Conservation (phyloP, 2,797 vertebrate genomes). For the Buphagus erythrorhynchus region DNA sequence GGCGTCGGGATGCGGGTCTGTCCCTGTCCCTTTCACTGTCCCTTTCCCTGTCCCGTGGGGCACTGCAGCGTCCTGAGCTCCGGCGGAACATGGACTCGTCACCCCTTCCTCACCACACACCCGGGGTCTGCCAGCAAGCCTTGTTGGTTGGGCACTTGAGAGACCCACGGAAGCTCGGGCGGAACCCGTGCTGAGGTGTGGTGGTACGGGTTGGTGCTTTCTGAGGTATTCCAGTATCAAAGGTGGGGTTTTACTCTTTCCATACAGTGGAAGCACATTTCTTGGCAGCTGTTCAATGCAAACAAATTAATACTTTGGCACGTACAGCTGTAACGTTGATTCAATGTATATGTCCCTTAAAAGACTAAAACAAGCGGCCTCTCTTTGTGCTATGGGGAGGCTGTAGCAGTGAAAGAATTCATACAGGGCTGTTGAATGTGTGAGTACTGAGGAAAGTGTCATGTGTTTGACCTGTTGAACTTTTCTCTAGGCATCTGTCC, state of each 20-base stretch:
- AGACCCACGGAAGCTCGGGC: fast-evolving
- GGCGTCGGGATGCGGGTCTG: fast-evolving
- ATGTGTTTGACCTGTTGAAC: background rate
- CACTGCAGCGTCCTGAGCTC: fast-evolving
- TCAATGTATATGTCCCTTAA: background rate
- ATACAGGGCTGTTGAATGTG: background rate
- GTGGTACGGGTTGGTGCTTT: background rate
- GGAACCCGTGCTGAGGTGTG: fast-evolving
- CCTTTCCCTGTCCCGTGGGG: too few species aligned
- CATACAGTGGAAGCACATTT: background rate
- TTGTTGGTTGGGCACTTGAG: fast-evolving
- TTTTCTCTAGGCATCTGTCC: background rate
- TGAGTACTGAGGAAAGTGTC: background rate
- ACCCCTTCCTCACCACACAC: fast-evolving
- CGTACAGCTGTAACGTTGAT: background rate
- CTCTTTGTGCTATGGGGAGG: background rate
- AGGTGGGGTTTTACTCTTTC: background rate
- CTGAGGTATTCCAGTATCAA: background rate
- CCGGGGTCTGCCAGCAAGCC: fast-evolving
- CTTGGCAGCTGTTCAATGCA: background rate
- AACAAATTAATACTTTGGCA: background rate
- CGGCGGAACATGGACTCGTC: fast-evolving
- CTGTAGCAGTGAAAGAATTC: background rate
- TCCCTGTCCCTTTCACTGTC: fast-evolving
- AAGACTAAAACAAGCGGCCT: background rate